Conservation (phyloP, 2,888 invertebrate genomes). For the Eucera pruinosa region DNA sequence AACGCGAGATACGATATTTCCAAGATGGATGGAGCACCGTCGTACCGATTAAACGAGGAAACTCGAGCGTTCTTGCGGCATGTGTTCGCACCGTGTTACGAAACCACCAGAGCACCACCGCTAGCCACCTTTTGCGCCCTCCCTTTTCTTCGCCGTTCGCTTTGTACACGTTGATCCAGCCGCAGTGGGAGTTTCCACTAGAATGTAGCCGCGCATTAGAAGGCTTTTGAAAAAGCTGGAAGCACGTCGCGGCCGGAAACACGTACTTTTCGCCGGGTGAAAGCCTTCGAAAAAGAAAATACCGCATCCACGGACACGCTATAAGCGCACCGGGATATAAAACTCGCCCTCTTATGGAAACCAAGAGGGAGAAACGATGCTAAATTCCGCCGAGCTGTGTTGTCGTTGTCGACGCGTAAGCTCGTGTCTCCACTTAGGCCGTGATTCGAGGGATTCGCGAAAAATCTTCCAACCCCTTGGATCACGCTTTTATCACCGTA, state of each 20-base stretch:
- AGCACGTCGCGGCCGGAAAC: constrained; percentile 41
- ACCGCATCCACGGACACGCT: not conserved
- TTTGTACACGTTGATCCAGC: constrained; percentile 33
- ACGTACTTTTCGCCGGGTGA: constrained; percentile 39
- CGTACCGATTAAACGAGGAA: constrained; percentile 33
- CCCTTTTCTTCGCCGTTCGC: not conserved
- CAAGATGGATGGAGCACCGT: not conserved
- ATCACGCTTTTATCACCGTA: constrained; percentile 21
- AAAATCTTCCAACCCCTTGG: not conserved
- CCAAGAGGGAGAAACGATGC: constrained; percentile 3
- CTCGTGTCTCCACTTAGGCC: constrained; percentile 33
- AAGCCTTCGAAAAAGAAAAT: constrained; percentile 35
- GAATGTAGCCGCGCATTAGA: constrained; percentile 31
- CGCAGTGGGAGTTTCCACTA: not conserved
- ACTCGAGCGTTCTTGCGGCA: not conserved
- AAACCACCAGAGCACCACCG: not conserved
- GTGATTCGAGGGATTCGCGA: constrained; percentile 27
- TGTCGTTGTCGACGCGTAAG: constrained; percentile 38
- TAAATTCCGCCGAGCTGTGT: constrained; percentile 47
- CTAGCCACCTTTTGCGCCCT: not conserved
- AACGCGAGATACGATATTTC: constrained; percentile 2
- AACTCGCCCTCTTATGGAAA: constrained; percentile 6
- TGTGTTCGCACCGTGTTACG: not conserved
- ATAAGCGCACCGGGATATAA: constrained; percentile 8
- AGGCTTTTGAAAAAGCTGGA: constrained; percentile 32